Evolutionary conservation across 2,888 invertebrate species (phyloP).

Genomic region (Holacanthella duospinosa): DNA sequence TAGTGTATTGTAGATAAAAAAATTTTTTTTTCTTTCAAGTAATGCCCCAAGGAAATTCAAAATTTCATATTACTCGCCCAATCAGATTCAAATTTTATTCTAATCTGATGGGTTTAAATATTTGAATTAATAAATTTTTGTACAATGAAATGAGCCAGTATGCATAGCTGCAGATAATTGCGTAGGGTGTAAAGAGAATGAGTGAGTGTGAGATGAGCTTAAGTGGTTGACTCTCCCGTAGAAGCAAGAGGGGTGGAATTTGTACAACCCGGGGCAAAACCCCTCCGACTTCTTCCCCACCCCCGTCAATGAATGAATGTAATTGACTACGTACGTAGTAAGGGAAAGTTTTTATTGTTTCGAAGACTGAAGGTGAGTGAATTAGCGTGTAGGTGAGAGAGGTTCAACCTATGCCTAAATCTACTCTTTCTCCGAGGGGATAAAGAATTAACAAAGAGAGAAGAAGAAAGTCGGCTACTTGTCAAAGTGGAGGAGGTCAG

Average conservation of each 20-base stretch:
- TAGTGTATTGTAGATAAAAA: no score
- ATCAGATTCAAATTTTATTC: no score
- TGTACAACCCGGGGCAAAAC: neutral
- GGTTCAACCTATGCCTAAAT: neutral
- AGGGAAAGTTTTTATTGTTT: neutral
- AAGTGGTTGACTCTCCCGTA: no score
- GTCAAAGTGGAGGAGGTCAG: constrained; percentile 2
- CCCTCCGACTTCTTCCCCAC: neutral
- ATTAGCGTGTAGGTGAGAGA: neutral
- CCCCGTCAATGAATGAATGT: neutral
- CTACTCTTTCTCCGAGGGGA: no score
- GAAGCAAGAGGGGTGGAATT: neutral
- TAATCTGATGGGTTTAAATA: no score
- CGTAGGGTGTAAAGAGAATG: no score
- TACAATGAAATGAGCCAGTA: no score
- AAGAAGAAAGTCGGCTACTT: neutral
- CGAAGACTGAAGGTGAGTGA: neutral
- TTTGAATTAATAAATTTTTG: no score
- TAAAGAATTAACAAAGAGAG: neutral
- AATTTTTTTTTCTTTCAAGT: no score
- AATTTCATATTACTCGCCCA: no score
- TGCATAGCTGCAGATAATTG: no score
- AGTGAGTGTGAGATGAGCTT: neutral
- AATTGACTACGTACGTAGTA: neutral
- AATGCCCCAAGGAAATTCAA: no score